Base-by-base conservation (phyloP, 2,797 vertebrate species). In the Cyprinodon diabolis region DNA sequence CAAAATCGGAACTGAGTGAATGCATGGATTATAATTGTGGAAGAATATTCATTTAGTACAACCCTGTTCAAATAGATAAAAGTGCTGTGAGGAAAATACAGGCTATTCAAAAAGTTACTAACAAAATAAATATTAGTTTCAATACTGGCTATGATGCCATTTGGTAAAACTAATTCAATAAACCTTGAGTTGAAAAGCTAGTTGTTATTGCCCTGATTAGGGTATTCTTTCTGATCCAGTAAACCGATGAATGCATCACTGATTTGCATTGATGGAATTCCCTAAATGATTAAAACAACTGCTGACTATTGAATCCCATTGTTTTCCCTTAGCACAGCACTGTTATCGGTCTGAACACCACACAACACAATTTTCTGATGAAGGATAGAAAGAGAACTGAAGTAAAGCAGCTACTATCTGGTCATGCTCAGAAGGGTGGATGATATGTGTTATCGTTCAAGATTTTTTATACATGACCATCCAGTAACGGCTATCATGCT, bases 391-490 rank as follows among this genome's bases (percentile, higher is more conserved):
- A 21, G 47, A 83, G 72, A 58, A 79, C 72, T 37, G 60, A 71
- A 70, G 62, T 51, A 66, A 77, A 76, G 83, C 55, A 19, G 71
- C 80, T 89, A 79, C 91, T 87, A 88, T 89, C 77, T 85, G 91
- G 89, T 89, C 90, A 86, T 82, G 86, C 40, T 81, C 21, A 68
- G 86, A 87, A 87, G 81, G 74, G 85, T 66, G 54, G 9, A 57
- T 19, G 25, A 74, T 37, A 51, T 1, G 6, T 49, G 37, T 45
- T 6, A 11, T 75, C 15, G 5, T 66, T 55, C 6, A 68, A 55
- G 23, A 82, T 76, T 76, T 84, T 87, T 81, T 80, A 73, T 47
- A 10, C 83, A 83, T 85, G 81, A 89, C 91, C 90, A 79, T 89
- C 79, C 74, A 89, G 89, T 77, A 89, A 81, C 79, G 70, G 74